Percentiles rank a stretch among this genome's conserved stretches.
phyloP scores from a whole-genome alignment of 1,140 invertebrate species.

The Adelges cooleyi region DNA sequence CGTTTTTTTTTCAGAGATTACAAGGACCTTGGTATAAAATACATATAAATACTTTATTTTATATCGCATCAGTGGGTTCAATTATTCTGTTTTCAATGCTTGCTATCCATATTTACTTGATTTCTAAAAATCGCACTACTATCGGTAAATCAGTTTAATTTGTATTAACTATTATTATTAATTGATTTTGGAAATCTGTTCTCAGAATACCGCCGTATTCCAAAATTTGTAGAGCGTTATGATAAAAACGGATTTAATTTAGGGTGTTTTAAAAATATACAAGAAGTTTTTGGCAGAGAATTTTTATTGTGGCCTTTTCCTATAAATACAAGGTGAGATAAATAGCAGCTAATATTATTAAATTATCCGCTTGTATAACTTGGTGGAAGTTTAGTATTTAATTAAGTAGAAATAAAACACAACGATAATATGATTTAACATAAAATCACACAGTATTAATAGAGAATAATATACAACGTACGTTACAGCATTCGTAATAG shows the following conservation, averaged over 20 bases:
- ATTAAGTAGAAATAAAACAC: too few species aligned
- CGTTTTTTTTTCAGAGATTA: conserved; percentile 47
- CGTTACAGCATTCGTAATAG: too few species aligned
- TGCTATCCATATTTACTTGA: conserved; percentile 90
- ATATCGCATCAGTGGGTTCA: conserved; percentile 93
- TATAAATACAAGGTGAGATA: conserved; percentile 83
- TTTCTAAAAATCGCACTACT: conserved; percentile 84
- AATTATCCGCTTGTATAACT: too few species aligned
- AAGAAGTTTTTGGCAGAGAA: conserved; percentile 87
- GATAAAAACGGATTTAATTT: conserved; percentile 95
- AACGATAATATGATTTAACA: too few species aligned
- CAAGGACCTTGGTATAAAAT: conserved; percentile 69
- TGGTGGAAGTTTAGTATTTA: too few species aligned
- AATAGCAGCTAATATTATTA: too few species aligned
- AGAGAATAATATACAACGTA: too few species aligned
- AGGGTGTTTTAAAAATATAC: conserved; percentile 80
- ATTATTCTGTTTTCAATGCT: conserved; percentile 88
- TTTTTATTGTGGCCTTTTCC: conserved; percentile 79
- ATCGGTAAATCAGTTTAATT: conserved; percentile 57
- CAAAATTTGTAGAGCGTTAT: conserved; percentile 79
- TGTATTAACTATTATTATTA: too few species aligned
- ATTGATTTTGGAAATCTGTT: too few species aligned
- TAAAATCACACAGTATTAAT: too few species aligned
- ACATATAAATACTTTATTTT: conserved; percentile 93
- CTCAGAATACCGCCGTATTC: conserved; percentile 90